These are phyloP conservation scores for Callocephalon fimbriatum DNA, from an alignment of 2,113 vertebrate species.

Conservation along the genomic window DNA sequence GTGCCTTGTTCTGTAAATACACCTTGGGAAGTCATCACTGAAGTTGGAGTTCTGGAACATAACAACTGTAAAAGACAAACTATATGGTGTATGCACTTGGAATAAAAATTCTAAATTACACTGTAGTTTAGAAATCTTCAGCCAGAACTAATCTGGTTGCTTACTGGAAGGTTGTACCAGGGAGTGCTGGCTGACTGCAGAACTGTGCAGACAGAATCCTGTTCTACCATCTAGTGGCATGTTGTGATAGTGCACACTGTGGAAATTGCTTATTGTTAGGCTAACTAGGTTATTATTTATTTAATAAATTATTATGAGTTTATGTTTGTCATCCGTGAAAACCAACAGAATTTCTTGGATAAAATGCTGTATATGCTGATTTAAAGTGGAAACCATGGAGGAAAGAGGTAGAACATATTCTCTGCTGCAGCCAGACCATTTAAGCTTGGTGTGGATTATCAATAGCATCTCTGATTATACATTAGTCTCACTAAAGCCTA, in stretches of 20 bases:
- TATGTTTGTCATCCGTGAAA: neutral
- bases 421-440: neutral
- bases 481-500: neutral
- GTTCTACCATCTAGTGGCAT: constrained; percentile 22
- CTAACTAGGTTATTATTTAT: too few relatives aligned
- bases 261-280: accelerated
- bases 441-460: neutral
- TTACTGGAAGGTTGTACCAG: neutral
- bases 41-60: neutral
- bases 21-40: accelerated
- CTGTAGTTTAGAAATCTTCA: neutral
- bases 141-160: neutral
- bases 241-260: accelerated
- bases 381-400: neutral
- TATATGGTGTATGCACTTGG: neutral
- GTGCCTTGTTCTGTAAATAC: neutral
- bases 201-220: neutral
- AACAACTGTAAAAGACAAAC: neutral
- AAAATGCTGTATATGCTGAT: neutral
- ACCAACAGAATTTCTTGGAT: neutral
- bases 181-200: accelerated
- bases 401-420: neutral
- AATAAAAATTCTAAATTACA: neutral
- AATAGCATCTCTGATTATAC: neutral
- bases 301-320: neutral